A percentile compares a stretch with the other conserved stretches of the same genome.
Conservation (phyloP, 2,888 invertebrate species). For the Octonoba sinensis region DNA sequence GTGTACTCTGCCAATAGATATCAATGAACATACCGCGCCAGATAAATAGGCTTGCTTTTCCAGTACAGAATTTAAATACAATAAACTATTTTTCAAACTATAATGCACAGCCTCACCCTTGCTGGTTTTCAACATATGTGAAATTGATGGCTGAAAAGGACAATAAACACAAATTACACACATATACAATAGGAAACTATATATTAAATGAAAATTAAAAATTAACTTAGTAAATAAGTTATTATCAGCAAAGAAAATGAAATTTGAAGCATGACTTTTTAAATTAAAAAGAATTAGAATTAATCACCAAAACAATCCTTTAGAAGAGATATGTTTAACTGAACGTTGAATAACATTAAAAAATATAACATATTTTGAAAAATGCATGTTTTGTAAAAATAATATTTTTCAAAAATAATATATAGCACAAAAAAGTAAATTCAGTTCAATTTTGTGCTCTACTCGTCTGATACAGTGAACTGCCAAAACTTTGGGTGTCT, state of each 20-base stretch:
- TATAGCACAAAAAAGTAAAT: too few relatives aligned
- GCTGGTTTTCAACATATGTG: conserved; percentile 18
- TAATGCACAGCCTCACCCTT: conserved; percentile 29
- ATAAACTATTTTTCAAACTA: conserved; percentile 23
- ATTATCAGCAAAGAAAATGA: background rate
- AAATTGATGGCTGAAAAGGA: conserved; percentile 36
- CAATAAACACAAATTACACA: too few relatives aligned
- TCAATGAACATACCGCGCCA: conserved; percentile 26
- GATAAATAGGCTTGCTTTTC: conserved; percentile 25
- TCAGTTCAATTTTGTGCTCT: too few relatives aligned
- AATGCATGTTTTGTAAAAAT: too few relatives aligned
- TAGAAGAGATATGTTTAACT: too few relatives aligned
- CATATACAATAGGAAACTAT: too few relatives aligned
- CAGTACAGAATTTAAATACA: conserved; percentile 44
- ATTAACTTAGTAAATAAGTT: background rate
- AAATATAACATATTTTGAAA: too few relatives aligned
- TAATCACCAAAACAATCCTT: background rate
- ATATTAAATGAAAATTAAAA: background rate
- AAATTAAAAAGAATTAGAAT: background rate
- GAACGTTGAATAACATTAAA: too few relatives aligned
- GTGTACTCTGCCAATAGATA: too few relatives aligned
- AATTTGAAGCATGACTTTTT: background rate
- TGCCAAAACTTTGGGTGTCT: too few relatives aligned
- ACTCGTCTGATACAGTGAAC: too few relatives aligned
- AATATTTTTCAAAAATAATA: too few relatives aligned